Base-by-base conservation (phyloP, 2,113 vertebrate species). In the Setophaga kirtlandii region DNA sequence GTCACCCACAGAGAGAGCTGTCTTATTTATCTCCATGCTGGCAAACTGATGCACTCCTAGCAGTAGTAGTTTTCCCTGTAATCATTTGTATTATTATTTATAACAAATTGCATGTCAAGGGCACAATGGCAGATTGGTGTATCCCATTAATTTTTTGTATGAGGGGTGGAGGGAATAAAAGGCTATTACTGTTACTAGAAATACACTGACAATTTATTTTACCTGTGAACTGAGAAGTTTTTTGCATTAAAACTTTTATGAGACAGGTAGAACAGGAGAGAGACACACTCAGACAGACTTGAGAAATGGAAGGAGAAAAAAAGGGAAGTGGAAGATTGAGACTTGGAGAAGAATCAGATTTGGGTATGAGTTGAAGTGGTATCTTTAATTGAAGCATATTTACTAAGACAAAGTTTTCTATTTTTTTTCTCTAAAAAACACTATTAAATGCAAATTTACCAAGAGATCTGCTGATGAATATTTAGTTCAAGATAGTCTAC, bases 51-150 rank as follows among this genome's bases (percentile, higher is more conserved):
- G 87, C n/a, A 87, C 74, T 97, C 89, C 77, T 94, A 96, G 75
- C 70, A 75, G 68, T 92, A 90, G 77, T 78, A 75, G 88, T 37
- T 77, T 88, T 93, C 59, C 28, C 68, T 71, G 44, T 93, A 96
- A 97, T 97, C 35, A 95, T 97, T 96, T 97, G 91, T 96, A 96
- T 93, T 96, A 95, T 97, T 97, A 97, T 97, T 96, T 96, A 71
- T 91, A 94, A 96, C 90, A 97, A 96, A 97, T 97, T 96, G 64
- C 47, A 23, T 77, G 86, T 94, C 94, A 97, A 97, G 88, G 94
- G 68, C 81, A 91, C 81, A 90, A 94, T 92, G 87, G 71, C 76
- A 95, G 60, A 89, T 46, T 83, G 80, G 93, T 89, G 65, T 80
- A 89, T 87, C 42, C 87, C 74, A 95, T 97, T 97, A 93, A 91